These are phyloP conservation scores for Tetheella fluctuosa DNA, from an alignment of 2,888 invertebrate genomes.

Conservation along the genomic window DNA sequence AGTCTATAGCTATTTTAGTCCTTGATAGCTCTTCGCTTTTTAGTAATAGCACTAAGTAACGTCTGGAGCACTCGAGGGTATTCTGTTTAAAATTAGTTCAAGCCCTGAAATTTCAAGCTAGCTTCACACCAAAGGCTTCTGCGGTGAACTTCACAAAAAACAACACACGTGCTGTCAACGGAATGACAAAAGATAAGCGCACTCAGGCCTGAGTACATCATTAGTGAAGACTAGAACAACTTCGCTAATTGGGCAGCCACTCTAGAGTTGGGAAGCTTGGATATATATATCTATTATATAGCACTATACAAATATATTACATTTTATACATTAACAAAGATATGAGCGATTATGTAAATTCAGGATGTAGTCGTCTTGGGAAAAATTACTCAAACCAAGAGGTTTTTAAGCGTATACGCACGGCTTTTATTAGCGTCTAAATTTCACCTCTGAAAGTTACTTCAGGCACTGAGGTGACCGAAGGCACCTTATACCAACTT, in stretches of 20 bases:
- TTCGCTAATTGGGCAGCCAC: constrained; percentile 49
- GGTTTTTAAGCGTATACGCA: neutral
- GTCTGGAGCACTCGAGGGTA: neutral
- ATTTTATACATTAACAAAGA: neutral
- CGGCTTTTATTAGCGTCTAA: too few species aligned
- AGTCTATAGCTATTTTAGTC: too few species aligned
- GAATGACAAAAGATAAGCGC: constrained; percentile 44
- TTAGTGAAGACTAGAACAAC: constrained; percentile 44
- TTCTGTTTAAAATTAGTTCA: constrained; percentile 6
- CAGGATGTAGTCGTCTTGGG: neutral
- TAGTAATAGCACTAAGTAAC: neutral
- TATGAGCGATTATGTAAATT: neutral
- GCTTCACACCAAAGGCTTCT: constrained; percentile 13
- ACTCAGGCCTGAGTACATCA: constrained; percentile 43
- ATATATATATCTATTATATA: neutral
- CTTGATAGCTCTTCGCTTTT: neutral
- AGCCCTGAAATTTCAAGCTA: neutral
- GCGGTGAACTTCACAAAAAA: constrained; percentile 13
- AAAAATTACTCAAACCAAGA: neutral
- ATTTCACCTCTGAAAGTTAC: too few species aligned
- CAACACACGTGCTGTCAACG: constrained; percentile 31
- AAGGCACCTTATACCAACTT: too few species aligned
- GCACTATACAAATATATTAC: neutral
- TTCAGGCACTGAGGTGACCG: too few species aligned
- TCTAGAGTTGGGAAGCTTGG: constrained; percentile 11